Evolutionary conservation across 2,797 vertebrate species (phyloP), one percentile per base, ranked within the genome.

Genomic region (Micropoecilia bifurca): DNA sequence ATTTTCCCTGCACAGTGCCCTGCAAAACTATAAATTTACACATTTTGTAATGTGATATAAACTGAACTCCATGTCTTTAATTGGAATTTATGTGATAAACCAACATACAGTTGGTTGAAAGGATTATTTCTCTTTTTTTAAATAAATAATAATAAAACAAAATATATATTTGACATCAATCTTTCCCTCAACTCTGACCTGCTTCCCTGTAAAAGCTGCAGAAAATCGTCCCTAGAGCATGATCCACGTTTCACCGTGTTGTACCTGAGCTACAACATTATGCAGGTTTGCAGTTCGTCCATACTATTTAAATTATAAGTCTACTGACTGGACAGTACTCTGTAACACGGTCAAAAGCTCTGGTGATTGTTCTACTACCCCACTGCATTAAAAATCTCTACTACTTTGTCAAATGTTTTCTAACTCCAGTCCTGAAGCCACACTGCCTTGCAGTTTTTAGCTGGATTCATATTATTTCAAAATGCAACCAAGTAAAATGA

Each of bases 1-100:
- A 86, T 89, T 91, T 89, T 78, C 57, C 61, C 80, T 48, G 18
- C 36, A 18, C 14, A 28, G 68, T 46, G 43, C 68, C n/a, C 43
- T 46, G 25, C 39, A 43, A 69, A 69, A n/a, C 20, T 43, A 14
- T 69, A 3, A 28, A 46, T 14, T 46, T 28, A 22, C 41, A 43
- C 25, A n/a, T 71, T 45, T 71, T 45, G 68, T n/a, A 43, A 43
- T 14, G 39, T 3, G 43, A 28, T 8, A 45, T 43, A 43, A 41
- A 69, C 66, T n/a, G 22, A 25, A 71, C 68, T 45, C n/a, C 22
- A 8, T 36, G 66, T 69, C 25, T 43, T 69, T 43, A 41, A 25
- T 39, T 39, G 0, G 33, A 18, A 39, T 71, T 45, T 71, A 43
- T n/a, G 6, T n/a, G 22, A 71, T 71, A 71, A 71, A 69, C 66